Conservation (phyloP, 2,888 invertebrate genomes). For the Synergus laeviventris region DNA sequence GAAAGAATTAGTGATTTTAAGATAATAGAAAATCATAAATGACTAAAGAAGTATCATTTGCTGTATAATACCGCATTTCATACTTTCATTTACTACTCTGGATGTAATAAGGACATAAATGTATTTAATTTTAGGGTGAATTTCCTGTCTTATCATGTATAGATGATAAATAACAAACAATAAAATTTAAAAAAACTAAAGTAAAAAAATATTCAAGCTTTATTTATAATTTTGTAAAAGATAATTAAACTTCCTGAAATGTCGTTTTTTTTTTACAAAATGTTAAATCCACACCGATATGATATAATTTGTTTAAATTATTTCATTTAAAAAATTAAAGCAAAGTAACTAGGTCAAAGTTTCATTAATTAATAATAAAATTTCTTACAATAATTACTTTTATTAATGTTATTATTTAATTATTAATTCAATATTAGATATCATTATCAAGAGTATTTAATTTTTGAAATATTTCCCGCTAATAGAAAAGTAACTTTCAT, state of each 20-base stretch:
- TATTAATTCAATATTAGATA: too few relatives aligned
- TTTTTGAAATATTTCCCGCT: conserved; percentile 4
- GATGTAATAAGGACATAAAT: not conserved
- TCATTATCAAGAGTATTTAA: too few relatives aligned
- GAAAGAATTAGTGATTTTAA: not conserved
- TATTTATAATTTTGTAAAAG: not conserved
- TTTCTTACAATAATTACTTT: too few relatives aligned
- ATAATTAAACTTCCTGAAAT: not conserved
- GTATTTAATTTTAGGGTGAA: not conserved
- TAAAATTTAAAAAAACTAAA: not conserved
- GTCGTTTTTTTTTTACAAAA: too few relatives aligned
- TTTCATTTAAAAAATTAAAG: too few relatives aligned
- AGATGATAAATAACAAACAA: not conserved
- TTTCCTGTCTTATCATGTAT: not conserved
- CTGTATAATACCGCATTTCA: too few relatives aligned
- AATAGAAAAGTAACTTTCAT: too few relatives aligned
- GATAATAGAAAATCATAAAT: not conserved
- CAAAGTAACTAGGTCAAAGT: too few relatives aligned
- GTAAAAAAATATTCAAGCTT: not conserved
- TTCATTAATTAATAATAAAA: not conserved
- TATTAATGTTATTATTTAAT: too few relatives aligned
- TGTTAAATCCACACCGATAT: too few relatives aligned
- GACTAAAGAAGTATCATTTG: not conserved
- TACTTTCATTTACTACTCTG: not conserved
- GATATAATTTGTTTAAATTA: too few relatives aligned